Percentiles rank a stretch among this genome's conserved stretches.
Evolutionary conservation across 2,888 invertebrate genomes (phyloP).

Genomic region (Tineola bisselliella): DNA sequence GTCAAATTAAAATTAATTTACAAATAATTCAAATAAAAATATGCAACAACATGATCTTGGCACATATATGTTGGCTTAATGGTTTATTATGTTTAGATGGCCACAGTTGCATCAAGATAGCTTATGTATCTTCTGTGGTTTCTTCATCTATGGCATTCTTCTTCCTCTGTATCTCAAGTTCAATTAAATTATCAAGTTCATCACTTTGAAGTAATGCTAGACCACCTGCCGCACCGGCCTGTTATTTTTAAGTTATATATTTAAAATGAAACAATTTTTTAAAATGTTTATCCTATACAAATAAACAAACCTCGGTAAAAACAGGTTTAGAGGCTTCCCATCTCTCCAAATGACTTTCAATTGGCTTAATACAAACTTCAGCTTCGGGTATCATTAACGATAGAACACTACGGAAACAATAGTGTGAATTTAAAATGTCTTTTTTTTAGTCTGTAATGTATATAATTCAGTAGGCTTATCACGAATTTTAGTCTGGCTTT

Average conservation of each 20-base stretch:
- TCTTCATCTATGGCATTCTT: not conserved
- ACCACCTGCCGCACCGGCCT: not conserved
- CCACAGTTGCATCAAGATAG: no score
- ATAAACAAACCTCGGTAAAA: constrained; percentile 39
- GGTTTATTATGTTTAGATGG: no score
- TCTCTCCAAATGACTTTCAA: constrained; percentile 65
- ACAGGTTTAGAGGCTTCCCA: constrained; percentile 65
- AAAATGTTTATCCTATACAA: no score
- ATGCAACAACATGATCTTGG: no score
- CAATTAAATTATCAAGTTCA: not conserved
- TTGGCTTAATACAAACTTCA: constrained; percentile 44
- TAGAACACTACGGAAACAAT: constrained; percentile 24
- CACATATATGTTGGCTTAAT: no score
- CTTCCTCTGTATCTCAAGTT: not conserved
- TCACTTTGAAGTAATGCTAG: not conserved
- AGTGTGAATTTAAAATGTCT: no score
- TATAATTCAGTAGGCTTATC: no score
- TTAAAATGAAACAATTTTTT: no score
- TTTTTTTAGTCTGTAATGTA: no score
- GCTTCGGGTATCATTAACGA: constrained; percentile 62
- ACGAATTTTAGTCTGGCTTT: no score
- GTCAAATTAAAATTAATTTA: no score
- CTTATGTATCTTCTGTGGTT: not conserved
- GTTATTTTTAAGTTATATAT: not conserved
- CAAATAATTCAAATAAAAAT: no score